Conservation (phyloP, 2,888 invertebrate genomes). For the Noctua janthe region DNA sequence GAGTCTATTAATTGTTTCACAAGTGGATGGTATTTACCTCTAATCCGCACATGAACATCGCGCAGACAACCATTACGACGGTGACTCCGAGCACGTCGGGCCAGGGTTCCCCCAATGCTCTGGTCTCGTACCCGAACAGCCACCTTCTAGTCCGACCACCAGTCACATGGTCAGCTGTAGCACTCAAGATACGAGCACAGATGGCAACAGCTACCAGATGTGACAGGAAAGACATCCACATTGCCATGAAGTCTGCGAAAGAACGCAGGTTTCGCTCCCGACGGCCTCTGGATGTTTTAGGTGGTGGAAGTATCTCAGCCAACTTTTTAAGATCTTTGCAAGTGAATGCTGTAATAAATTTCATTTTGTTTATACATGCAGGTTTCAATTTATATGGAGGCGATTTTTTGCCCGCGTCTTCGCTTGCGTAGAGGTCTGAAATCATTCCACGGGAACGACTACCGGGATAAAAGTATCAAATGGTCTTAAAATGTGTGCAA, state of each 20-base stretch:
- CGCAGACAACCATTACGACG: constrained; percentile 91
- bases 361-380: not conserved
- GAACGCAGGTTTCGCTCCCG: constrained; percentile 87
- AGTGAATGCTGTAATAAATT: constrained; percentile 78
- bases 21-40: constrained; percentile 82
- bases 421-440: not conserved
- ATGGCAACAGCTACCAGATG: constrained; percentile 91
- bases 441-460: not conserved
- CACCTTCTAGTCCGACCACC: constrained; percentile 90
- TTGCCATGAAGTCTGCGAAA: constrained; percentile 89
- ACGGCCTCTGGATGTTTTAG: constrained; percentile 82
- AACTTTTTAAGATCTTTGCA: constrained; percentile 84
- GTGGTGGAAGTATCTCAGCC: constrained; percentile 82
- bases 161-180: constrained; percentile 91
- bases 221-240: constrained; percentile 91
- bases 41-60: constrained; percentile 92
- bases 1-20: not conserved
- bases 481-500: not conserved
- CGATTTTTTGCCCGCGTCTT: not conserved
- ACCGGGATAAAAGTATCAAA: not conserved
- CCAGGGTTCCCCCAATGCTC: constrained; percentile 91
- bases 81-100: constrained; percentile 92
- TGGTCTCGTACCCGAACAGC: constrained; percentile 91
- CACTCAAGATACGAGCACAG: constrained; percentile 91
- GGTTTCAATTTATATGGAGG: not conserved